These are phyloP conservation scores for Bradysia coprophila DNA, from an alignment of 1,140 invertebrate species.

Conservation along the genomic window DNA sequence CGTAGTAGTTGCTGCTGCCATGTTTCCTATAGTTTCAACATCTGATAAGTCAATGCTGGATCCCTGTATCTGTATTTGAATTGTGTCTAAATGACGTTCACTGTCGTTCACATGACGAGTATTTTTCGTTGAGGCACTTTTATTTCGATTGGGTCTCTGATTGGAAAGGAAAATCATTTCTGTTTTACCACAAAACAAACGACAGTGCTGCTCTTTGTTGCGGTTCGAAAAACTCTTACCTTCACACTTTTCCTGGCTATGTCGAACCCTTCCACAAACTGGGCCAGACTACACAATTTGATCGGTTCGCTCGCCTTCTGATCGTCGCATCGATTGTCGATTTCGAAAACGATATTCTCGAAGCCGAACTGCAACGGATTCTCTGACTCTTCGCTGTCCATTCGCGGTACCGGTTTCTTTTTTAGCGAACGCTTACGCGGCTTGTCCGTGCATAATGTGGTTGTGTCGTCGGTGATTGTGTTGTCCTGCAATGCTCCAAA, in stretches of 20 bases:
- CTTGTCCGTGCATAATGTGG: slow-evolving; percentile 37
- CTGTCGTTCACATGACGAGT: neutral
- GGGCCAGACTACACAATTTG: slow-evolving; percentile 50
- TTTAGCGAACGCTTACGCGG: slow-evolving; percentile 21
- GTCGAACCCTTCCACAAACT: slow-evolving; percentile 62
- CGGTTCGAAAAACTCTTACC: too few relatives aligned
- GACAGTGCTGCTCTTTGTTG: too few relatives aligned
- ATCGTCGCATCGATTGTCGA: slow-evolving; percentile 30
- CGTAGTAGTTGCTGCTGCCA: slow-evolving; percentile 1
- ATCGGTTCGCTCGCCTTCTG: slow-evolving; percentile 30
- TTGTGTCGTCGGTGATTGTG: slow-evolving; percentile 44
- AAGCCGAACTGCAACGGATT: slow-evolving; percentile 38
- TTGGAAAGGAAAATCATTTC: neutral
- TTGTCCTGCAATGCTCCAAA: slow-evolving; percentile 40
- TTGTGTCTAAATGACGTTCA: slow-evolving; percentile 5
- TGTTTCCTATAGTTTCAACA: slow-evolving; percentile 4
- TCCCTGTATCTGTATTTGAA: slow-evolving; percentile 14
- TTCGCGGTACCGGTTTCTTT: slow-evolving; percentile 26
- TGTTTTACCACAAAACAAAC: too few relatives aligned
- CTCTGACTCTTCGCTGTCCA: slow-evolving; percentile 27
- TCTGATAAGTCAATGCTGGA: slow-evolving; percentile 21
- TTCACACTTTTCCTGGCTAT: slow-evolving; percentile 58
- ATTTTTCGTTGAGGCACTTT: neutral
- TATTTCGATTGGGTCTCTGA: slow-evolving; percentile 2
- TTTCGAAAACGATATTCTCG: slow-evolving; percentile 43